Conservation (phyloP, 2,113 vertebrate genomes). For the Chrysochloris asiatica region DNA sequence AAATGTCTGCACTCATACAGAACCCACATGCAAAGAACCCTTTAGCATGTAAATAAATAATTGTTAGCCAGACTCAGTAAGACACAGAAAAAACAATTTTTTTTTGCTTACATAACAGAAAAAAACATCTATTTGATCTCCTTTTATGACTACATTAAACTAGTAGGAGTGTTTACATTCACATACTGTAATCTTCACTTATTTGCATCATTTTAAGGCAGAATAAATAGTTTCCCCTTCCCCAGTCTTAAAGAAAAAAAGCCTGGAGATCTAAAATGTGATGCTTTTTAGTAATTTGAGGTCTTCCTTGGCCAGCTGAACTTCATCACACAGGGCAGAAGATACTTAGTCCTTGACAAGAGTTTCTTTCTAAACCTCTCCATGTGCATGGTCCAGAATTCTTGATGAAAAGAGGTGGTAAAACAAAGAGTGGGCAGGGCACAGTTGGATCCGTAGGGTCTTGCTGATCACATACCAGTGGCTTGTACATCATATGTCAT, state of each 20-base stretch:
- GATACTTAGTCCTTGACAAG: neutral
- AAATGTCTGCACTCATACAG: constrained; percentile 66
- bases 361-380: constrained; percentile 24
- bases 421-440: neutral
- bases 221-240: constrained; percentile 64
- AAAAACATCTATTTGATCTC: constrained; percentile 66
- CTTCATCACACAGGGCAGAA: neutral
- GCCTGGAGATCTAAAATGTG: constrained; percentile 36
- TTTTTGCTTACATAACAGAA: constrained; percentile 84
- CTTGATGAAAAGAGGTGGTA: neutral
- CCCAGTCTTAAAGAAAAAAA: constrained; percentile 54
- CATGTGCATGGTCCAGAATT: neutral
- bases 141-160: constrained; percentile 72
- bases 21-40: constrained; percentile 78
- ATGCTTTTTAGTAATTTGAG: constrained; percentile 27
- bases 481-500: neutral
- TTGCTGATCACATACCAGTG: neutral
- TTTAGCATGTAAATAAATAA: constrained; percentile 85
- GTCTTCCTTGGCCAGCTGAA: constrained; percentile 50
- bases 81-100: constrained; percentile 72
- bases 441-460: neutral
- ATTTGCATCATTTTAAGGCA: constrained; percentile 83
- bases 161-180: constrained; percentile 67
- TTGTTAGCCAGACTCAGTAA: constrained; percentile 74
- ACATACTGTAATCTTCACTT: constrained; percentile 63